These are phyloP conservation scores for Parotia lawesii DNA, from an alignment of 2,113 vertebrate genomes.

Conservation along the genomic window DNA sequence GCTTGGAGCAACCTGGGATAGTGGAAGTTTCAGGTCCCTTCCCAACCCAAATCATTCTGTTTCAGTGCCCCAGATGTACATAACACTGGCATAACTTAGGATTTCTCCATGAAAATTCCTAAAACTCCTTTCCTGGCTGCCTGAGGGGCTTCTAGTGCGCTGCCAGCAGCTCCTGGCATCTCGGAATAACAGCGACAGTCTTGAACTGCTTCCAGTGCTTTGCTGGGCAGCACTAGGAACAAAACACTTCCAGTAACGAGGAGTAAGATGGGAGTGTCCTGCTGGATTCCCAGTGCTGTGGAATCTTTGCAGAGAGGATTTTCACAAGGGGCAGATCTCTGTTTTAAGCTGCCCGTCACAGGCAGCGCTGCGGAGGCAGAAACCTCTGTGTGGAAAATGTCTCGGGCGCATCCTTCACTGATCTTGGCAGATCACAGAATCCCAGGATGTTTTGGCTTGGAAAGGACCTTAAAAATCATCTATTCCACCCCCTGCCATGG, in stretches of 20 bases:
- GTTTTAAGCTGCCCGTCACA: neutral
- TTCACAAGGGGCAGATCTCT: neutral
- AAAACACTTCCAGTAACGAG: neutral
- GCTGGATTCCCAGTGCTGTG: neutral
- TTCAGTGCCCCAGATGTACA: rapidly evolving
- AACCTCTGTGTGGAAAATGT: neutral
- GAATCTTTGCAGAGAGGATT: neutral
- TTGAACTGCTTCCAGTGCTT: neutral
- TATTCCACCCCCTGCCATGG: neutral
- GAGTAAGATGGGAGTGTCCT: neutral
- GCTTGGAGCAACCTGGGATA: rapidly evolving
- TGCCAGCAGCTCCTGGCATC: neutral
- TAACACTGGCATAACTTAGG: neutral
- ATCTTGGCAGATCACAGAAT: neutral
- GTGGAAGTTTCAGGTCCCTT: neutral
- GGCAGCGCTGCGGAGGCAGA: neutral
- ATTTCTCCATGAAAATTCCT: neutral
- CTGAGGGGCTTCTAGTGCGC: neutral
- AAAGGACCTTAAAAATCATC: neutral
- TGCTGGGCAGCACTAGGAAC: neutral
- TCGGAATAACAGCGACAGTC: neutral
- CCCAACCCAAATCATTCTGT: neutral
- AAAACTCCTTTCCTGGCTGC: neutral
- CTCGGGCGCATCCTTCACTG: rapidly evolving
- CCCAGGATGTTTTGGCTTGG: neutral